A percentile compares a stretch with the other conserved stretches of the same genome.
These are phyloP conservation scores for Eudemis profundana DNA, from an alignment of 2,888 invertebrate species.

Conservation along the genomic window DNA sequence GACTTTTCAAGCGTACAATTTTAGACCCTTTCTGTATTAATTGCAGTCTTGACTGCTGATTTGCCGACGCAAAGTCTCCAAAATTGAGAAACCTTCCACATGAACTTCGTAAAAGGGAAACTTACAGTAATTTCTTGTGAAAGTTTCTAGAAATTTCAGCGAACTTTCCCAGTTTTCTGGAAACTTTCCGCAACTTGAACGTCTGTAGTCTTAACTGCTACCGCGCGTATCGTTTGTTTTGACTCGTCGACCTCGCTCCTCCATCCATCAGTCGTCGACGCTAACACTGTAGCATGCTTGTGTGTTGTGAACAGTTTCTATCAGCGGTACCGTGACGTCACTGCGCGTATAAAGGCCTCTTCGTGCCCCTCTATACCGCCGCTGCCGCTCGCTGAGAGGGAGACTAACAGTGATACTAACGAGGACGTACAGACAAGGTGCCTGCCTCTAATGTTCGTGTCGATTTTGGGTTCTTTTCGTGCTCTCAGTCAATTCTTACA, in stretches of 20 bases:
- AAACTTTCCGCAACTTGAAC: too few species aligned
- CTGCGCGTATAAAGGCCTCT: slow-evolving; percentile 94
- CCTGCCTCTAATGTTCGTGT: slow-evolving; percentile 57
- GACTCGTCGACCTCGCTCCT: neutral
- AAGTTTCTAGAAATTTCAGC: too few species aligned
- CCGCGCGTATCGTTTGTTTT: neutral
- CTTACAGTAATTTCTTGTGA: too few species aligned
- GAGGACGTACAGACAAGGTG: slow-evolving; percentile 79
- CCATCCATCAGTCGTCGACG: slow-evolving; percentile 24
- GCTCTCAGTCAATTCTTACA: too few species aligned
- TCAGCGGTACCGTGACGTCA: slow-evolving; percentile 94
- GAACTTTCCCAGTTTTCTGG: too few species aligned
- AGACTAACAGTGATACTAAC: slow-evolving; percentile 74
- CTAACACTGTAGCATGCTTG: slow-evolving; percentile 41
- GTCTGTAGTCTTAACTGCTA: too few species aligned
- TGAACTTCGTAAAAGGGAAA: too few species aligned
- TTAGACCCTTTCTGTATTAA: too few species aligned
- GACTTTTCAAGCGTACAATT: too few species aligned
- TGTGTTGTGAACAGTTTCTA: slow-evolving; percentile 89
- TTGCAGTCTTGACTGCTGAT: too few species aligned
- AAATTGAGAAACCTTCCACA: too few species aligned
- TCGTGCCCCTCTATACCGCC: slow-evolving; percentile 91
- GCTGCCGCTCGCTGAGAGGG: slow-evolving; percentile 76
- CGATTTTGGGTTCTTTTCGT: slow-evolving; percentile 53
- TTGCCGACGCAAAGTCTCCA: too few species aligned